phyloP scores from a whole-genome alignment of 53 echinoderm and acorn worm genomes.

The Glandiceps talaboti region DNA sequence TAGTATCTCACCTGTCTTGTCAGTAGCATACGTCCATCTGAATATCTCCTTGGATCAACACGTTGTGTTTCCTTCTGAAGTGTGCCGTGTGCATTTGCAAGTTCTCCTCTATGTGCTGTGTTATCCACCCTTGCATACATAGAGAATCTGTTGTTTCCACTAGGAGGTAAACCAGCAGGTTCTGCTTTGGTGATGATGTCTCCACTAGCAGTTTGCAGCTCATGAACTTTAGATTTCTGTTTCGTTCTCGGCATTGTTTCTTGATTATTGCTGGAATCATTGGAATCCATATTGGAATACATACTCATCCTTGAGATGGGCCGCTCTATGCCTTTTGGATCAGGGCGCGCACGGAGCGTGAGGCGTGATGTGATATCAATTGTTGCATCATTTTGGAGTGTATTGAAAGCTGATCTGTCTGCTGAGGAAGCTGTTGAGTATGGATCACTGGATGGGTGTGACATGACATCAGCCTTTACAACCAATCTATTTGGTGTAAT shows the following conservation, averaged over 20 bases:
- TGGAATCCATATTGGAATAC: not conserved
- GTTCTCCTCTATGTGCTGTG: slow-evolving; percentile 5
- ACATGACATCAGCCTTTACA: slow-evolving; percentile 48
- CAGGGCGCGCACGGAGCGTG: slow-evolving; percentile 79
- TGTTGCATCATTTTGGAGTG: not conserved
- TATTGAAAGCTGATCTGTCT: not conserved
- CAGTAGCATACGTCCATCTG: not conserved
- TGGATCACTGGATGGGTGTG: slow-evolving; percentile 38
- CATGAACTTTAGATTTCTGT: not conserved
- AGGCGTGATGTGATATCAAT: slow-evolving; percentile 34
- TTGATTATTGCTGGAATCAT: not conserved
- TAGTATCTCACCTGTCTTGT: not conserved
- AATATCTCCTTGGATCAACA: not conserved
- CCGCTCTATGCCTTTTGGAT: slow-evolving; percentile 55
- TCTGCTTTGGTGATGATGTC: not conserved
- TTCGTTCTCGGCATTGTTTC: not conserved
- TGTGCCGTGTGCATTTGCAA: slow-evolving; percentile 8
- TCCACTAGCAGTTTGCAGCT: not conserved
- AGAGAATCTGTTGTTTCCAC: slow-evolving; percentile 39
- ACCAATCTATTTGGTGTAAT: slow-evolving; percentile 25
- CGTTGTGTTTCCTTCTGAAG: slow-evolving; percentile 13
- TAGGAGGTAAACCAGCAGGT: slow-evolving; percentile 24
- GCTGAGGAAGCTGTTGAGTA: slow-evolving; percentile 33
- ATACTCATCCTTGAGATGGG: slow-evolving; percentile 4
- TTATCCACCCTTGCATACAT: slow-evolving; percentile 31